Percentiles rank a stretch among this genome's conserved stretches.
Evolutionary conservation across 1,140 invertebrate genomes (phyloP).

Genomic region (Bombus balteatus): DNA sequence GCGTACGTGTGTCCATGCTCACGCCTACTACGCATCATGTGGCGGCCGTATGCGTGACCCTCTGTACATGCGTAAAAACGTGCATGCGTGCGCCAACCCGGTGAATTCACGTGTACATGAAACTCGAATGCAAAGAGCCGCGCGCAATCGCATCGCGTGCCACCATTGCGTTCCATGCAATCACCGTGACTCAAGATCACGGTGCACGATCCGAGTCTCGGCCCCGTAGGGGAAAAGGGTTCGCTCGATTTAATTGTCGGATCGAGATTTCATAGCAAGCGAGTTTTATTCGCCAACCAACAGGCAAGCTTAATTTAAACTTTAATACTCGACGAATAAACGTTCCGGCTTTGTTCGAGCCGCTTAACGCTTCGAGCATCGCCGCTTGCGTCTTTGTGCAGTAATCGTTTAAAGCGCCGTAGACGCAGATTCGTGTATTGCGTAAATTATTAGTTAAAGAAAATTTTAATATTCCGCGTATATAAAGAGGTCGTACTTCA

Average conservation of each 20-base stretch:
- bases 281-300: background rate
- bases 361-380: too few species aligned
- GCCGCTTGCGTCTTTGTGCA: too few species aligned
- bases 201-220: background rate
- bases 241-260: slow-evolving; percentile 5
- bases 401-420: too few species aligned
- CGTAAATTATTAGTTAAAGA: too few species aligned
- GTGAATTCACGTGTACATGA: slow-evolving; percentile 7
- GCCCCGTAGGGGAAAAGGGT: background rate
- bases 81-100: background rate
- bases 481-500: too few species aligned
- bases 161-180: background rate
- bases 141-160: slow-evolving; percentile 15
- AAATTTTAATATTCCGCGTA: too few species aligned
- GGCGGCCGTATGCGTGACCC: background rate
- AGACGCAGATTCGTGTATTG: too few species aligned
- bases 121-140: slow-evolving; percentile 2
- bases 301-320: background rate
- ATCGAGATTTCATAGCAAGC: background rate
- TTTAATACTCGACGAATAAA: too few species aligned
- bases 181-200: slow-evolving; percentile 19
- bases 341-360: too few species aligned
- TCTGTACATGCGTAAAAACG: background rate
- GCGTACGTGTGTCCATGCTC: background rate
- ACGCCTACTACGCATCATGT: background rate